These are phyloP conservation scores for Synergus japonicus DNA, from an alignment of 2,888 invertebrate genomes.

Conservation along the genomic window DNA sequence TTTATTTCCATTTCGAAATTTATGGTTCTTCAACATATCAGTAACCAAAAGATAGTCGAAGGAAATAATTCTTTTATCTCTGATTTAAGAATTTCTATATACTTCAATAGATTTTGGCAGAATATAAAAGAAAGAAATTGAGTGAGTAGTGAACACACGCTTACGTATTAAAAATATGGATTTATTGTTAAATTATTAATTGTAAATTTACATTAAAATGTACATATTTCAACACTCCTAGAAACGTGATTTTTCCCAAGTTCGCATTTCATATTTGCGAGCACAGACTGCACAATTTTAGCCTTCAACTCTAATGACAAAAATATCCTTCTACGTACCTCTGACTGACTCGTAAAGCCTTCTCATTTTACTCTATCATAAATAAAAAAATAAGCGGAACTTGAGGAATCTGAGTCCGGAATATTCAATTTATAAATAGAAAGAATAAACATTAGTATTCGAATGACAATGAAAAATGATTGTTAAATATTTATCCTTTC, in stretches of 20 bases:
- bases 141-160: conserved; percentile 2
- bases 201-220: conserved; percentile 36
- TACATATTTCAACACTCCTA: conserved; percentile 32
- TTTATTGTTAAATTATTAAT: conserved; percentile 33
- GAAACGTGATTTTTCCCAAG: conserved; percentile 19
- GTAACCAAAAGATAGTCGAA: no score
- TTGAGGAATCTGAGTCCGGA: neutral
- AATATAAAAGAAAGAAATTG: neutral
- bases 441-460: neutral
- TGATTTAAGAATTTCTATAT: no score
- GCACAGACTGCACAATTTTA: conserved; percentile 30
- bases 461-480: neutral
- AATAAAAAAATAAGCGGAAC: conserved; percentile 4
- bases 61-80: no score
- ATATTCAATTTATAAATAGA: neutral
- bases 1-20: neutral
- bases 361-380: conserved; percentile 18
- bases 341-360: conserved; percentile 1
- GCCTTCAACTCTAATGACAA: conserved; percentile 38
- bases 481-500: neutral
- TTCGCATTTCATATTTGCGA: conserved; percentile 35
- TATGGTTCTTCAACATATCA: neutral
- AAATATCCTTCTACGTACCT: conserved; percentile 38
- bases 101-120: neutral
- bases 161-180: conserved; percentile 32